Evolutionary conservation across 2,797 vertebrate species (phyloP), one percentile per base, ranked within the genome.

Genomic region (Trachurus trachurus): DNA sequence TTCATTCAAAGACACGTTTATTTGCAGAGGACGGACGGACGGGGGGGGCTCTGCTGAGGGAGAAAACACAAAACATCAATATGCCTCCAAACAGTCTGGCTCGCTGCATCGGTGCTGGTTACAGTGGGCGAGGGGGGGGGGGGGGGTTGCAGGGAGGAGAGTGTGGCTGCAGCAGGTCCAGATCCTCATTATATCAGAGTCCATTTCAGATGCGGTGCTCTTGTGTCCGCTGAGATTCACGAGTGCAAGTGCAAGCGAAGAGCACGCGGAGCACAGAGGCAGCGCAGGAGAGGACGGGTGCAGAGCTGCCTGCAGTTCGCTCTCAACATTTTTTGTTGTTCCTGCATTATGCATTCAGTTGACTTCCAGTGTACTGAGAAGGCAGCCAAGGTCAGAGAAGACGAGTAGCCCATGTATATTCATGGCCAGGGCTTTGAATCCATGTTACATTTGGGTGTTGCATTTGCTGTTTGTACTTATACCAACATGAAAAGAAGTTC

Each of bases 31-130:
- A 82, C 56, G 44, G 29, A 34, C 31, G 4, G 31, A 34, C 26
- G 26, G 26, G 26, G 26, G 26, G 26, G 26, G 82, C 82, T 81
- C 53, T 11, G 63, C 49, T 58, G 53, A 52, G 69, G 66, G 63
- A 63, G 37, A 57, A 71, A 86, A 86, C 31, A 75, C 57, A 86
- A 76, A 74, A 83, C 86, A 83, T 93, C 87, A 74, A 80, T 87
- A 76, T 54, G 21, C 66, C 76, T 71, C 75, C 22, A 74, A 72
- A 74, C 37, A 13, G 47, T 66, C 70, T 76, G 52, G 29, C 59
- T 77, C 49, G 31, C 31, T 72, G 72, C 68, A 68, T 89, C 83
- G 68, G 75, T 47, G 69, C 70, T 66, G 57, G 60, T 74, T 85
- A 78, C 5, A 34, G 6, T 6, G 31, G 5, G 31, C 6, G 31